These are phyloP conservation scores for Mystacides longicornis DNA, from an alignment of 2,888 invertebrate species.

Conservation along the genomic window DNA sequence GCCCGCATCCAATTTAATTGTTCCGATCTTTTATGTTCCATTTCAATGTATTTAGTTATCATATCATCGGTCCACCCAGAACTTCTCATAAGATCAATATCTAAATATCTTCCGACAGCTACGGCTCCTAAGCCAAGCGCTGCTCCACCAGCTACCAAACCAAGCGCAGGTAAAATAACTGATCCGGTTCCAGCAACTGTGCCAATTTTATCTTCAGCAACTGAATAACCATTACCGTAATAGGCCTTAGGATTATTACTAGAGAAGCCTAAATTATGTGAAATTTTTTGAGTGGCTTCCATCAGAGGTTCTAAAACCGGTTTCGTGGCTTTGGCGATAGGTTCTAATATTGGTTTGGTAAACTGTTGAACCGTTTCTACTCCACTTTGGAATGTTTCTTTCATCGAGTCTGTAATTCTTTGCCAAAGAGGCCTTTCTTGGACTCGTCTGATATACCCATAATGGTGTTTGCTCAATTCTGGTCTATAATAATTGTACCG, in stretches of 20 bases:
- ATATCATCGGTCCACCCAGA: slow-evolving; percentile 38
- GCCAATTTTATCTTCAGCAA: slow-evolving; percentile 59
- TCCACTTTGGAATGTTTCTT: slow-evolving; percentile 62
- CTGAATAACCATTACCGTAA: slow-evolving; percentile 36
- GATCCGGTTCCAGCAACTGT: slow-evolving; percentile 50
- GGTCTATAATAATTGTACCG: slow-evolving; percentile 51
- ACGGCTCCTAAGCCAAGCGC: slow-evolving; percentile 75
- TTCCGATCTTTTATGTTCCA: slow-evolving; percentile 51
- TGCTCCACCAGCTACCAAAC: slow-evolving; percentile 75
- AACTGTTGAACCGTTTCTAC: slow-evolving; percentile 62
- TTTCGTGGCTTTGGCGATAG: slow-evolving; percentile 51
- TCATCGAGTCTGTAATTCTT: slow-evolving; percentile 63
- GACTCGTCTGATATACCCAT: slow-evolving; percentile 52
- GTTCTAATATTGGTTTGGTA: slow-evolving; percentile 38
- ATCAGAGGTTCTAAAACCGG: slow-evolving; percentile 67
- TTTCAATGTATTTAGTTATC: slow-evolving; percentile 39
- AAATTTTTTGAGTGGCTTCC: slow-evolving; percentile 73
- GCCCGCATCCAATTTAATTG: slow-evolving; percentile 35
- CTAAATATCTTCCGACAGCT: slow-evolving; percentile 65
- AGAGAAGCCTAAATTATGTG: slow-evolving; percentile 64
- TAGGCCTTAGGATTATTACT: slow-evolving; percentile 38
- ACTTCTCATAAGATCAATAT: slow-evolving; percentile 55
- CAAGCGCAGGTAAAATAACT: slow-evolving; percentile 66
- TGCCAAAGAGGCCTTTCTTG: slow-evolving; percentile 62
- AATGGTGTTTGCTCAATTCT: slow-evolving; percentile 48